phyloP scores from a whole-genome alignment of 2,797 vertebrate species.

The Characodon lateralis region DNA sequence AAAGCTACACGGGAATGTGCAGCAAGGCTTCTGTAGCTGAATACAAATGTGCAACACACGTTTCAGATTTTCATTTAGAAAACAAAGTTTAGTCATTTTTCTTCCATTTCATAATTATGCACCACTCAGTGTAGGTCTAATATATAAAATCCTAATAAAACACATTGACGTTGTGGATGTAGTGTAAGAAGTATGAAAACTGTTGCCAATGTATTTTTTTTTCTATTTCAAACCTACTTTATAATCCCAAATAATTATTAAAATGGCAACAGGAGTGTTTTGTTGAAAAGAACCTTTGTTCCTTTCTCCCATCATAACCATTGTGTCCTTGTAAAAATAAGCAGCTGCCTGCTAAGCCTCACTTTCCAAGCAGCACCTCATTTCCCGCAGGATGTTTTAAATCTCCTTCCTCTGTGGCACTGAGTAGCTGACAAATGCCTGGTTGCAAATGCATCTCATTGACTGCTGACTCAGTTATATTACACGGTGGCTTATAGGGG shows the following conservation, averaged over 20 bases:
- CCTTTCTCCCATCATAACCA: slow-evolving; percentile 35
- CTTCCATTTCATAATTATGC: too few relatives aligned
- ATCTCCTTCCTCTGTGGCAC: slow-evolving; percentile 69
- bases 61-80: too few relatives aligned
- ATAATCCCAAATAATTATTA: background rate
- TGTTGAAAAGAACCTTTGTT: background rate
- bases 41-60: too few relatives aligned
- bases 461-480: slow-evolving; percentile 77
- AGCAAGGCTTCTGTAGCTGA: too few relatives aligned
- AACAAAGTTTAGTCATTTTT: too few relatives aligned
- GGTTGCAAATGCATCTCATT: slow-evolving; percentile 77
- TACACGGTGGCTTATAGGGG: slow-evolving; percentile 69
- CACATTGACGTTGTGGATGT: background rate
- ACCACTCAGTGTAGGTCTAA: too few relatives aligned
- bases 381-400: slow-evolving; percentile 75
- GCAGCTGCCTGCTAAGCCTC: slow-evolving; percentile 74
- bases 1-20: too few relatives aligned
- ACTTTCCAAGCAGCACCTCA: slow-evolving; percentile 73
- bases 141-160: background rate
- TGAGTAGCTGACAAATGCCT: slow-evolving; percentile 69
- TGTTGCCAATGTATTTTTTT: background rate
- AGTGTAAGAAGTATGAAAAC: background rate
- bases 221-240: background rate
- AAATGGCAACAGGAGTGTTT: background rate
- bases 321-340: slow-evolving; percentile 64